phyloP scores from a whole-genome alignment of 2,113 vertebrate genomes.

The Ammospiza nelsoni region DNA sequence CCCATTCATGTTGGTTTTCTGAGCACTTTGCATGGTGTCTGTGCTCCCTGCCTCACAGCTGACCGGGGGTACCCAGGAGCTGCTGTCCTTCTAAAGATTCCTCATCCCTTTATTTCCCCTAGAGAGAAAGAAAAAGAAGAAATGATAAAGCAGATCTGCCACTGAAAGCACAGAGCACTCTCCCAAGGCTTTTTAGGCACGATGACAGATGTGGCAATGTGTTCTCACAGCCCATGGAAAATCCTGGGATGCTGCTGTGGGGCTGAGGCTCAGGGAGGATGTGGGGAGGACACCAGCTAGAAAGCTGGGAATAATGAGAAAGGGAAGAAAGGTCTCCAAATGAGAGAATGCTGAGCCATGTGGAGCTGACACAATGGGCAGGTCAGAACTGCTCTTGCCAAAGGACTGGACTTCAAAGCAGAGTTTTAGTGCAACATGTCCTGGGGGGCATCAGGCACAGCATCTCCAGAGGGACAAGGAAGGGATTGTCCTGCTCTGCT shows the following conservation, averaged over 20 bases:
- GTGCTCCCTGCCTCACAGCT: background rate
- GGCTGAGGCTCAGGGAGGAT: background rate
- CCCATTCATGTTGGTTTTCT: background rate
- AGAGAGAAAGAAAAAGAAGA: background rate
- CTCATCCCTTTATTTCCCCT: background rate
- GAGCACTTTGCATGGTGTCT: background rate
- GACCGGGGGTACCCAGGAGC: background rate
- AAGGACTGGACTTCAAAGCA: background rate
- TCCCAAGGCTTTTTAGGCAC: background rate
- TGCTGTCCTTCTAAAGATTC: background rate
- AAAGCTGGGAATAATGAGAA: background rate
- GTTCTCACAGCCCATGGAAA: background rate
- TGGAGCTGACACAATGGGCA: background rate
- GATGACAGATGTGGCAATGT: background rate
- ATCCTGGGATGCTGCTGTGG: accelerated
- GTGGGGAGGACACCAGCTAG: accelerated
- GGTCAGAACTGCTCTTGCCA: background rate
- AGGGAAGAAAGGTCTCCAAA: background rate
- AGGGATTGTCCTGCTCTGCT: background rate
- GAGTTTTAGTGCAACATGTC: background rate
- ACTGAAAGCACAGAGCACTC: accelerated
- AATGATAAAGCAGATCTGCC: background rate
- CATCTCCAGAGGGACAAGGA: background rate
- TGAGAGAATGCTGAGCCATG: background rate
- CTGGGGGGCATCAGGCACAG: background rate